Conservation (phyloP, 2,888 invertebrate genomes). For the Bugulina stolonifera region DNA sequence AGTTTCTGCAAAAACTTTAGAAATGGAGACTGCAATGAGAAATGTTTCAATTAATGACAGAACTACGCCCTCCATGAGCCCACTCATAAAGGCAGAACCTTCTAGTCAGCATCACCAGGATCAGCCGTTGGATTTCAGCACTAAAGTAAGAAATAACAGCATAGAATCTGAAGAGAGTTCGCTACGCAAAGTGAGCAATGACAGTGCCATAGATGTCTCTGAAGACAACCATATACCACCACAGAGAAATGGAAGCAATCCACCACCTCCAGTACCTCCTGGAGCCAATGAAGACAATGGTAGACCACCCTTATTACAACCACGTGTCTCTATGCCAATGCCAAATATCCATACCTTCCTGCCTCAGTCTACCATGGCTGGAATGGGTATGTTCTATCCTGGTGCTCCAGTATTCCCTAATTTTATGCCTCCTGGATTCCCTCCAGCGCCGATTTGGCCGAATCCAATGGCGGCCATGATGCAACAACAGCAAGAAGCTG, state of each 20-base stretch:
- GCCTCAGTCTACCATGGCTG: neutral
- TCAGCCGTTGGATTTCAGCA: conserved; percentile 24
- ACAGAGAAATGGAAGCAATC: neutral
- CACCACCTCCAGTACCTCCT: neutral
- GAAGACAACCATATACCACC: too few species aligned
- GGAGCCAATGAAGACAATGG: neutral
- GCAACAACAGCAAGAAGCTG: conserved; percentile 10
- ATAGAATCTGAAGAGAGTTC: conserved; percentile 12
- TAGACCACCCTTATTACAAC: neutral
- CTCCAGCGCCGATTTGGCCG: conserved; percentile 8
- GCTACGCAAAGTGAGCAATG: conserved; percentile 27
- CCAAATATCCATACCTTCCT: conserved; percentile 6
- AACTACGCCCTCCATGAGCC: conserved; percentile 1
- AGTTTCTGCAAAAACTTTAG: too few species aligned
- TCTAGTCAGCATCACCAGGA: conserved; percentile 5
- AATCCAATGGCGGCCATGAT: conserved; percentile 21
- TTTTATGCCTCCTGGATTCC: conserved; percentile 7
- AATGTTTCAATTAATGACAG: conserved; percentile 21
- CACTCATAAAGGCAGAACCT: conserved; percentile 13
- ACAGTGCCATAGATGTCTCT: conserved; percentile 29
- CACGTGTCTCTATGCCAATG: neutral
- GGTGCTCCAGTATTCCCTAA: conserved; percentile 5
- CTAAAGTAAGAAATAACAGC: conserved; percentile 1
- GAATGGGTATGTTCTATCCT: conserved; percentile 14
- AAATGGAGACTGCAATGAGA: conserved; percentile 19